Percentiles rank a stretch among this genome's conserved stretches.
Conservation (phyloP, 1,140 invertebrate genomes). For the Bombus pascuorum region DNA sequence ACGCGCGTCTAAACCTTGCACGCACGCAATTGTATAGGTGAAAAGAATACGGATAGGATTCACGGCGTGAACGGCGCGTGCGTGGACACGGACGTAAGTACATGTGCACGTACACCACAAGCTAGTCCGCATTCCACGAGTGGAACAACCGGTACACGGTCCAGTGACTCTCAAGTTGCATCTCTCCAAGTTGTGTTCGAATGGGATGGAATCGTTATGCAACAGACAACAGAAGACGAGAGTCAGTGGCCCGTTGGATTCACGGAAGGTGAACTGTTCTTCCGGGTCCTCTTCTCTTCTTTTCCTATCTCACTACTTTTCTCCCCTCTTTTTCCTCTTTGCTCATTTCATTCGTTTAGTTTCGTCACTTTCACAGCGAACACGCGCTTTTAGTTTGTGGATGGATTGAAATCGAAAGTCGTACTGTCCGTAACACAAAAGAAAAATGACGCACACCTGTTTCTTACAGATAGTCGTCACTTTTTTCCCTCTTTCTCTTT, state of each 20-base stretch:
- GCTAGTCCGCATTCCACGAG: slow-evolving; percentile 81
- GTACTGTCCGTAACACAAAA: background rate
- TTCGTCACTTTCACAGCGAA: background rate
- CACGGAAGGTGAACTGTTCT: slow-evolving; percentile 61
- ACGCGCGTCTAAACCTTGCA: background rate
- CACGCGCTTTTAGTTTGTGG: background rate
- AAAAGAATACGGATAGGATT: slow-evolving; percentile 18
- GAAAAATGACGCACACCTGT: background rate
- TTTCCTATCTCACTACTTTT: background rate
- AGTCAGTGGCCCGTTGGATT: slow-evolving; percentile 65
- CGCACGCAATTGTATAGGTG: slow-evolving; percentile 5
- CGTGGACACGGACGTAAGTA: background rate
- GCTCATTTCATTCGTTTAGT: background rate
- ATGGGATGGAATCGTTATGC: slow-evolving; percentile 56
- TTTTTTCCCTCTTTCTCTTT: too few relatives aligned
- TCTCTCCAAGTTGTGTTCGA: background rate
- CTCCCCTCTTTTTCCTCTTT: background rate
- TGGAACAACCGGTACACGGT: slow-evolving; percentile 82
- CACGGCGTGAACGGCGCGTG: background rate
- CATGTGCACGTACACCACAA: slow-evolving; percentile 41
- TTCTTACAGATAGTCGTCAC: too few relatives aligned
- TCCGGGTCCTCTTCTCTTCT: slow-evolving; percentile 52
- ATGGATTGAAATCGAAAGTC: slow-evolving; percentile 58
- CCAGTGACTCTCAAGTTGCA: slow-evolving; percentile 78
- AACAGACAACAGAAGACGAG: slow-evolving; percentile 55